phyloP scores from a whole-genome alignment of 1,140 invertebrate species.

The Drosophila athabasca region DNA sequence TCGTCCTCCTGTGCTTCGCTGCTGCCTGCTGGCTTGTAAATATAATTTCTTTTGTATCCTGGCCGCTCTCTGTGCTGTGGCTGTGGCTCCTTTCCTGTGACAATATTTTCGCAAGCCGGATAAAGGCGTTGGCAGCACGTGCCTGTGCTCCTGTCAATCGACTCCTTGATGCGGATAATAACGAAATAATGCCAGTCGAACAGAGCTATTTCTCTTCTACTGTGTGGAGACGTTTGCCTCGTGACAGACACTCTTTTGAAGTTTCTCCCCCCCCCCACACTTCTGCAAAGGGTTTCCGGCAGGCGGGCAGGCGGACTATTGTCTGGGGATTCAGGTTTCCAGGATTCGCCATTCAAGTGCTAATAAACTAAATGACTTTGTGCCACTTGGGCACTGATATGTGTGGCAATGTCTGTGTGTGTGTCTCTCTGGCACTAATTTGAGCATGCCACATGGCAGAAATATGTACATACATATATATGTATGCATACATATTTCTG shows the following conservation, averaged over 20 bases:
- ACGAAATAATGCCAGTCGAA: constrained; percentile 75
- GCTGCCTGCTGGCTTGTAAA: constrained; percentile 43
- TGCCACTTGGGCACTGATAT: constrained; percentile 64
- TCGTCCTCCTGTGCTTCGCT: not conserved
- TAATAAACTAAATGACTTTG: constrained; percentile 78
- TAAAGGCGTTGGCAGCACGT: constrained; percentile 77
- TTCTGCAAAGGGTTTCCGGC: constrained; percentile 60
- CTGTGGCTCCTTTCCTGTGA: constrained; percentile 63
- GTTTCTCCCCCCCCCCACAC: constrained; percentile 22
- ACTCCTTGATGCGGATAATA: constrained; percentile 81
- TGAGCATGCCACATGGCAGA: constrained; percentile 17
- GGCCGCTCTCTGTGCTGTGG: constrained; percentile 29
- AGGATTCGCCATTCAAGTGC: constrained; percentile 43
- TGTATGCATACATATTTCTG: constrained; percentile 39
- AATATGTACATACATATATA: too few species aligned
- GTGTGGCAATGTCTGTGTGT: constrained; percentile 11
- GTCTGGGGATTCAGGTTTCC: not conserved
- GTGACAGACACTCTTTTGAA: constrained; percentile 36
- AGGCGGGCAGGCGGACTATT: not conserved
- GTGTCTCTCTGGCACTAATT: constrained; percentile 21
- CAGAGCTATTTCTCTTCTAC: constrained; percentile 48
- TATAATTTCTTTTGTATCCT: constrained; percentile 78
- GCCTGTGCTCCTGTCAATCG: constrained; percentile 74
- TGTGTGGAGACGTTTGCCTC: not conserved
- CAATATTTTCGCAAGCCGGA: constrained; percentile 75